Percentiles rank a stretch among this genome's conserved stretches.
Conservation (phyloP, 1,140 invertebrate genomes). For the Drosophila funebris region DNA sequence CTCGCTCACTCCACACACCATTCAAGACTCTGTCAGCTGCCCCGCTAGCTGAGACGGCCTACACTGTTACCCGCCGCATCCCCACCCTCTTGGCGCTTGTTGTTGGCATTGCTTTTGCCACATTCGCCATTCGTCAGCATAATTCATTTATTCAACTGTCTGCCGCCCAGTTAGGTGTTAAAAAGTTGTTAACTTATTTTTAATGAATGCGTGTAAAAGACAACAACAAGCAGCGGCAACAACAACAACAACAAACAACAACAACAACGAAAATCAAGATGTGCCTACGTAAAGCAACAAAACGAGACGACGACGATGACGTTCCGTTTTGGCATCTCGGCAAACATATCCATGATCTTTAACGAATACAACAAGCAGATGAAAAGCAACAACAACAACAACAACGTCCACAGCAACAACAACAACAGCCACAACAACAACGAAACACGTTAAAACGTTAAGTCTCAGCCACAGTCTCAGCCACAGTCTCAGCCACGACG, state of each 20-base stretch:
- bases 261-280: constrained; percentile 66
- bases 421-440: constrained; percentile 1
- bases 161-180: constrained; percentile 83
- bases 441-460: constrained; percentile 51
- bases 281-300: constrained; percentile 71
- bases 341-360: constrained; percentile 76
- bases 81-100: no score
- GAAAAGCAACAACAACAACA: constrained; percentile 5
- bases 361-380: constrained; percentile 19
- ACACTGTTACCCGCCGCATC: no score
- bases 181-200: constrained; percentile 83
- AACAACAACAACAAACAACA: constrained; percentile 10
- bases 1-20: no score
- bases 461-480: constrained; percentile 3
- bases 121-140: constrained; percentile 73
- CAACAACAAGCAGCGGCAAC: constrained; percentile 19
- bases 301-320: constrained; percentile 42
- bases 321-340: constrained; percentile 60
- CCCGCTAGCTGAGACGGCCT: no score
- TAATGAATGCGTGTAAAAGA: constrained; percentile 81
- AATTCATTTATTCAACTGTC: constrained; percentile 82
- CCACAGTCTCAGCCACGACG: constrained; percentile 19
- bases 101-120: not conserved
- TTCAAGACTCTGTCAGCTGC: no score
- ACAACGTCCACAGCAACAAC: not conserved